Conservation (phyloP, 2,888 invertebrate species). For the Boloria selene region DNA sequence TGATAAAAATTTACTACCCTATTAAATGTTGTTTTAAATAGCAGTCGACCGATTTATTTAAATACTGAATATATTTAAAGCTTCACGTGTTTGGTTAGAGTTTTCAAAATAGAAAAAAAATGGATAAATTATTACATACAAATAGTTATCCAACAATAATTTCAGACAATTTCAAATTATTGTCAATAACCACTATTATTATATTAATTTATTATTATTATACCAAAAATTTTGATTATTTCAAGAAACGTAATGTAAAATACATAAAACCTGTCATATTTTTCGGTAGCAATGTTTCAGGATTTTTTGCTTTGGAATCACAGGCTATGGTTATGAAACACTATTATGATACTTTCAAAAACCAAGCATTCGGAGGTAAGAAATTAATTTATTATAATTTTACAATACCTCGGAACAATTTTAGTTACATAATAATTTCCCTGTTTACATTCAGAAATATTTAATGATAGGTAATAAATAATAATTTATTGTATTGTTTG, state of each 20-base stretch:
- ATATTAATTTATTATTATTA: slow-evolving; percentile 14
- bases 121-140: slow-evolving; percentile 2
- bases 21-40: slow-evolving; percentile 4
- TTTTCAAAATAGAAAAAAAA: background rate
- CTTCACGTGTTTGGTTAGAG: background rate
- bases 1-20: slow-evolving; percentile 4
- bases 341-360: slow-evolving; percentile 8
- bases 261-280: slow-evolving; percentile 11
- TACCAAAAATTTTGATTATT: slow-evolving; percentile 16
- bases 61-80: background rate
- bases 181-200: background rate
- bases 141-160: background rate
- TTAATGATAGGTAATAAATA: too few relatives aligned
- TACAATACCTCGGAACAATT: too few relatives aligned
- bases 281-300: slow-evolving; percentile 4
- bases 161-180: slow-evolving; percentile 4
- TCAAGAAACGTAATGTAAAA: slow-evolving; percentile 16
- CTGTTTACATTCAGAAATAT: too few relatives aligned
- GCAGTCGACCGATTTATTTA: background rate
- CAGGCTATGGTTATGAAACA: background rate
- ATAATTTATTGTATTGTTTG: too few relatives aligned
- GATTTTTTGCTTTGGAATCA: background rate
- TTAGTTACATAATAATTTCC: too few relatives aligned
- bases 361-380: slow-evolving; percentile 9
- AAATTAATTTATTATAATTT: too few relatives aligned